Evolutionary conservation across 2,797 vertebrate species (phyloP).

Genomic region (Notamacropus eugenii): DNA sequence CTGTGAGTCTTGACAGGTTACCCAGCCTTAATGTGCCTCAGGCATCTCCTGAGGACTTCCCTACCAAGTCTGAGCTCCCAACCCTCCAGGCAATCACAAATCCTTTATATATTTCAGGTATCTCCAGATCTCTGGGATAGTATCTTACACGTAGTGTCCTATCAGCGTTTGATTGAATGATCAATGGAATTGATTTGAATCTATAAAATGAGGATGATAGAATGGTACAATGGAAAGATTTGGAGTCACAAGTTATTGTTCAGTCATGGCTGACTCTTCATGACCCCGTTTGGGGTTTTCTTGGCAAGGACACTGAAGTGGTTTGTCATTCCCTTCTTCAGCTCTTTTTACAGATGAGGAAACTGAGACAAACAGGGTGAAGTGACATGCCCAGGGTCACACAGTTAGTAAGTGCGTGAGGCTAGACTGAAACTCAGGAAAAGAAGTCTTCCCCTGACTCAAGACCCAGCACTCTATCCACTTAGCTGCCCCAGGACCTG

Average conservation of each 20-base stretch:
- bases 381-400: neutral
- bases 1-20: neutral
- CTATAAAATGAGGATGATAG: neutral
- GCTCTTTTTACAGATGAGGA: neutral
- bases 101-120: neutral
- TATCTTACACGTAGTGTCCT: neutral
- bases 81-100: neutral
- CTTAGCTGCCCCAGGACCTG: neutral
- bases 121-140: neutral
- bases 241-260: neutral
- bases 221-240: neutral
- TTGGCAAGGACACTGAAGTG: neutral
- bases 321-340: neutral
- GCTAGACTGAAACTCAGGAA: neutral
- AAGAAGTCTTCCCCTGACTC: neutral
- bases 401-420: neutral
- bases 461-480: neutral
- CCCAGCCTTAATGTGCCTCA: neutral
- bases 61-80: neutral
- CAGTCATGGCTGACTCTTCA: neutral
- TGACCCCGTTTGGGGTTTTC: neutral
- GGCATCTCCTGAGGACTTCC: no score
- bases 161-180: neutral
- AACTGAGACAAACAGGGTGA: neutral
- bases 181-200: neutral